Conservation (phyloP, 2,113 vertebrate genomes). For the Synchiropus splendidus region DNA sequence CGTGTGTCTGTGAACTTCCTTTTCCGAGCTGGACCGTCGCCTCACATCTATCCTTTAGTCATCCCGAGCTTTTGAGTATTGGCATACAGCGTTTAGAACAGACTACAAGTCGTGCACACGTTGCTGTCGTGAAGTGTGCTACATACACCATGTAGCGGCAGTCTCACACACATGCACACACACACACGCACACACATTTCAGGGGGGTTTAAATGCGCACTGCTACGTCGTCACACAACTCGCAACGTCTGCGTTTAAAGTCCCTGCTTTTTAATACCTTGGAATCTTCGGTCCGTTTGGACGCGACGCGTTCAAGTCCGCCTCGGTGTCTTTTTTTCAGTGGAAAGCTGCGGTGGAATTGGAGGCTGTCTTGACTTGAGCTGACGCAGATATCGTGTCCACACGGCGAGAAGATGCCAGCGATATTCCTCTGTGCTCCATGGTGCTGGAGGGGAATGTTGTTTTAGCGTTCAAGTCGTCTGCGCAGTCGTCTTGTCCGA, state of each 20-base stretch:
- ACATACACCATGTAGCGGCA: conserved; percentile 32
- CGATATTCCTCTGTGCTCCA: conserved; percentile 50
- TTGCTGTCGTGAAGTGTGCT: conserved; percentile 31
- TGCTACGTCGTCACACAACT: conserved; percentile 1
- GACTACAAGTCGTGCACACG: conserved; percentile 20
- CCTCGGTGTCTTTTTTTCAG: neutral
- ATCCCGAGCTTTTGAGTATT: no score
- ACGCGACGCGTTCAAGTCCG: no score
- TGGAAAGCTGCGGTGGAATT: conserved; percentile 22
- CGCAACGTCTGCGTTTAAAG: no score
- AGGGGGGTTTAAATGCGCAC: conserved; percentile 28
- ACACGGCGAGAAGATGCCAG: conserved; percentile 31
- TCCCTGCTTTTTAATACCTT: no score
- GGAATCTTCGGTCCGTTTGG: no score
- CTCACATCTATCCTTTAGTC: no score
- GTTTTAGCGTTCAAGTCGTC: conserved; percentile 59
- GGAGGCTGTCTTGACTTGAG: conserved; percentile 30
- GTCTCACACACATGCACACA: conserved; percentile 9
- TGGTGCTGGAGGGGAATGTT: conserved; percentile 36
- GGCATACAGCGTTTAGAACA: no score
- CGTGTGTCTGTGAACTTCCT: conserved; percentile 10
- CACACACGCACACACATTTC: no score
- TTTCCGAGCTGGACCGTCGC: neutral
- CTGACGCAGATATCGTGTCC: conserved; percentile 45
- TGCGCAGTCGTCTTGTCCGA: conserved; percentile 66